Evolutionary conservation across 1,140 invertebrate species (phyloP).

Genomic region (Camponotus floridanus): DNA sequence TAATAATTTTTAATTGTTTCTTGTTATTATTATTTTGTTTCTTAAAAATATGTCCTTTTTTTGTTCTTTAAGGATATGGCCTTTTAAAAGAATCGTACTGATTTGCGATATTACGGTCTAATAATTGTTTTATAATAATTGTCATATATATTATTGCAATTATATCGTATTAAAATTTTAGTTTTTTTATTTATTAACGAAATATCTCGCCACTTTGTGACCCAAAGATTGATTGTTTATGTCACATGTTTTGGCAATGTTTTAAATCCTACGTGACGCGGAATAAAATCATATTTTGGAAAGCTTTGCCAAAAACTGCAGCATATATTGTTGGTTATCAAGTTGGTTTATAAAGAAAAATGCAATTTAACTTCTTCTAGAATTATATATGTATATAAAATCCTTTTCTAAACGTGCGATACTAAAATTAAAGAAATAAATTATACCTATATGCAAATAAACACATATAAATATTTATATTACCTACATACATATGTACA

Average conservation of each 20-base stretch:
- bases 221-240: slow-evolving; percentile 16
- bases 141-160: background rate
- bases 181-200: background rate
- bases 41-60: background rate
- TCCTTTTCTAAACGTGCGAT: slow-evolving; percentile 31
- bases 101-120: background rate
- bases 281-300: background rate
- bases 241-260: slow-evolving; percentile 16
- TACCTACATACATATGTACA: background rate
- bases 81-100: slow-evolving; percentile 1
- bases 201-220: slow-evolving; percentile 3
- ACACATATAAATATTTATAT: no score
- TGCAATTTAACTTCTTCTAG: background rate
- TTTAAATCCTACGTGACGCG: background rate
- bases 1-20: background rate
- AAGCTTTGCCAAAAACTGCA: background rate
- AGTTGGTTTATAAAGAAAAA: background rate
- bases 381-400: background rate
- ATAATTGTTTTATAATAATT: background rate
- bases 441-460: background rate
- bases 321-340: background rate
- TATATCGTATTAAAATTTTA: background rate
- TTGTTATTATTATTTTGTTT: background rate
- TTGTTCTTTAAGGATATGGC: background rate
- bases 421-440: background rate